phyloP scores from a whole-genome alignment of 2,888 invertebrate species.

The Acleris emargana region DNA sequence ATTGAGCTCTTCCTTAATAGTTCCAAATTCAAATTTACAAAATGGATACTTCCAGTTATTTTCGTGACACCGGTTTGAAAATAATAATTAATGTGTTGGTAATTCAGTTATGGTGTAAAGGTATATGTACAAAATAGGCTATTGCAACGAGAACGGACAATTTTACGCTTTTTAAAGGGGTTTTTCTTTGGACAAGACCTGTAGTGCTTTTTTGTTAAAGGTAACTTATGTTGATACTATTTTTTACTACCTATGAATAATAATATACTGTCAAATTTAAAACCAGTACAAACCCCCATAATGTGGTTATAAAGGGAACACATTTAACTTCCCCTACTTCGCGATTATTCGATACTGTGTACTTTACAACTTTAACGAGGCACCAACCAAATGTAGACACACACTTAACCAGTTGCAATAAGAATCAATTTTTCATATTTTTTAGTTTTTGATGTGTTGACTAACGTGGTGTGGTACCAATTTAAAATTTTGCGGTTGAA shows the following conservation, averaged over 20 bases:
- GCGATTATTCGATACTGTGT: conserved; percentile 59
- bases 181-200: too few relatives aligned
- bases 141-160: too few relatives aligned
- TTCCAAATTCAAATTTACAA: conserved; percentile 32
- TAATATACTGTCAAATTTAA: conserved; percentile 51
- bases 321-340: conserved; percentile 65
- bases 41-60: neutral
- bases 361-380: conserved; percentile 38
- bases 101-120: too few relatives aligned
- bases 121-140: too few relatives aligned
- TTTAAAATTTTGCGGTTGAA: neutral
- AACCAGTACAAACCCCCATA: conserved; percentile 56
- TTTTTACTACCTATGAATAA: conserved; percentile 41
- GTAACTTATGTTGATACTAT: conserved; percentile 10
- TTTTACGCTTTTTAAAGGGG: too few relatives aligned
- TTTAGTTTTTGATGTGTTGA: neutral
- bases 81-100: too few relatives aligned
- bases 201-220: too few relatives aligned
- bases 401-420: conserved; percentile 25
- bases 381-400: conserved; percentile 11
- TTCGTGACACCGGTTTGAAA: too few relatives aligned
- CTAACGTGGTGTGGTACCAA: neutral
- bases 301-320: conserved; percentile 69
- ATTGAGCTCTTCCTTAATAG: neutral
- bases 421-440: conserved; percentile 26